Conservation (phyloP, 30 jellyfish, hydroid and myxozoan species). For the Nemopilema nomurai region DNA sequence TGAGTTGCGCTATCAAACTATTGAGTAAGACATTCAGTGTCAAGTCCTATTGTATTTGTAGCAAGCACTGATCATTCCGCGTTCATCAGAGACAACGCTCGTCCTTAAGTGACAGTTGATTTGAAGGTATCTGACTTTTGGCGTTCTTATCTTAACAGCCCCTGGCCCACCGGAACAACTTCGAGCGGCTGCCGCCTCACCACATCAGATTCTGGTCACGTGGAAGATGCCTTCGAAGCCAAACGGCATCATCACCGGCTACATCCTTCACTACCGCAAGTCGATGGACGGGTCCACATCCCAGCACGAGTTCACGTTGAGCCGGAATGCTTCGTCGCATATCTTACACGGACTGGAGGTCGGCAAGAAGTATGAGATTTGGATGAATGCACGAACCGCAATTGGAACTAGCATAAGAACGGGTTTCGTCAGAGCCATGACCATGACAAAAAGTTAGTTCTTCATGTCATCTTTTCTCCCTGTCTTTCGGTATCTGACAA, state of each 20-base stretch:
- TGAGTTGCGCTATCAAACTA: too few species aligned
- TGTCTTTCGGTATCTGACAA: too few species aligned
- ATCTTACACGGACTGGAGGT: conserved; percentile 71
- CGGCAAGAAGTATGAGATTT: conserved; percentile 74
- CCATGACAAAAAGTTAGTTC: conserved; percentile 69
- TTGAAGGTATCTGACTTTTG: not conserved
- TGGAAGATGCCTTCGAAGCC: conserved; percentile 88
- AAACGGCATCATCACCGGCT: conserved; percentile 79
- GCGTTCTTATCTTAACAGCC: conserved; percentile 31
- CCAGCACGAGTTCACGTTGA: conserved; percentile 53
- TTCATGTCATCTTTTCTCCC: not conserved
- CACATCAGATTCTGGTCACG: conserved; percentile 81
- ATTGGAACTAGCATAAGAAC: conserved; percentile 79
- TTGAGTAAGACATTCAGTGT: too few species aligned
- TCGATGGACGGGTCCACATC: conserved; percentile 55
- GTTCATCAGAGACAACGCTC: not conserved
- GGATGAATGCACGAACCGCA: conserved; percentile 87
- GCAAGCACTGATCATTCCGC: not conserved
- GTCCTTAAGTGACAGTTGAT: not conserved
- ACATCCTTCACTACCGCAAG: conserved; percentile 73
- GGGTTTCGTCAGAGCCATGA: conserved; percentile 51
- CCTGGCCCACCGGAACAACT: conserved; percentile 90
- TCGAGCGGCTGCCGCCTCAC: conserved; percentile 89
- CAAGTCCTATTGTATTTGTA: too few species aligned
- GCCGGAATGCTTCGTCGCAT: conserved; percentile 47